phyloP scores from a whole-genome alignment of 92 coral and sea anemone species.

The Diadumene lineata region DNA sequence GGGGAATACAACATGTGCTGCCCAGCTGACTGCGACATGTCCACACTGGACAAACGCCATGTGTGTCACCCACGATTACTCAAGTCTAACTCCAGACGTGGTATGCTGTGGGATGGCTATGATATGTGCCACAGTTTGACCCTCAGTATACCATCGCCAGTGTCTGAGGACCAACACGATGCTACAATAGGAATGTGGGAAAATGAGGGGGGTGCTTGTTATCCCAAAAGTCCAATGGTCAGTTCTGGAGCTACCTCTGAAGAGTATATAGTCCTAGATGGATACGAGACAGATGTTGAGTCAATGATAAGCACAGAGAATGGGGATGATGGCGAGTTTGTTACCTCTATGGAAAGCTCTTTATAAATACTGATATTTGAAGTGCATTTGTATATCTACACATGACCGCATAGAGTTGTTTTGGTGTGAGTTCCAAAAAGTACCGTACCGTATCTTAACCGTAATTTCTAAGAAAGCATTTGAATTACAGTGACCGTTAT shows the following conservation, averaged over 20 bases:
- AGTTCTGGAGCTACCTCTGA: constrained; percentile 14
- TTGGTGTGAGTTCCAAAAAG: too few species aligned
- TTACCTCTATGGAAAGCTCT: constrained; percentile 9
- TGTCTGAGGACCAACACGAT: constrained; percentile 26
- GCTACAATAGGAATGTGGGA: constrained; percentile 41
- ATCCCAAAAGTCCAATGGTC: not conserved
- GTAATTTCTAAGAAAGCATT: too few species aligned
- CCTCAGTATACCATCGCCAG: not conserved
- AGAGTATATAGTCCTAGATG: constrained; percentile 72
- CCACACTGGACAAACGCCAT: not conserved
- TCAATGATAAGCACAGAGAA: constrained; percentile 41
- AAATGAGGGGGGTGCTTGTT: constrained; percentile 55
- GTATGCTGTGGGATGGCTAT: too few species aligned
- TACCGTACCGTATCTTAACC: too few species aligned
- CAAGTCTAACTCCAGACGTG: too few species aligned
- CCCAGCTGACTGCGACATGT: not conserved
- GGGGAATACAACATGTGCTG: not conserved
- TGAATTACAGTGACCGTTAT: too few species aligned
- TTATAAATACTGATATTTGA: not conserved
- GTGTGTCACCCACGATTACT: not conserved
- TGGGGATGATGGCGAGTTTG: constrained; percentile 7
- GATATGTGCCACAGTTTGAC: not conserved
- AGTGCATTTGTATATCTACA: not conserved
- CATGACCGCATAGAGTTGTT: too few species aligned
- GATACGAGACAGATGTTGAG: constrained; percentile 75